These are phyloP conservation scores for Eupithecia inturbata DNA, from an alignment of 2,888 invertebrate genomes.

Conservation along the genomic window DNA sequence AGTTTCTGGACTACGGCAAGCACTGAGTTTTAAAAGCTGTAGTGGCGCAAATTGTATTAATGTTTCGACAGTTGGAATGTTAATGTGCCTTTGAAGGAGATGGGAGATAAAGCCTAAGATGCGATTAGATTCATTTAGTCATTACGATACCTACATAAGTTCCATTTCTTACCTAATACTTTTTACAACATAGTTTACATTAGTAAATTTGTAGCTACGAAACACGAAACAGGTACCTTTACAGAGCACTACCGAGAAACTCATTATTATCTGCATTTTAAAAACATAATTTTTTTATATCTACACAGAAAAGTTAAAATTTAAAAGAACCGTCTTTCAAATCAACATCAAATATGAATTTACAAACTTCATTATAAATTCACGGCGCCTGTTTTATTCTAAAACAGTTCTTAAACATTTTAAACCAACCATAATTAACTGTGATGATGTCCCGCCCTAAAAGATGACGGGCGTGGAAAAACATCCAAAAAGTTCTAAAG, in stretches of 20 bases:
- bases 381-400: slow-evolving; percentile 12
- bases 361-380: slow-evolving; percentile 11
- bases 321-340: background rate
- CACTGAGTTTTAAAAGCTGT: background rate
- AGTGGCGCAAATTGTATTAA: no score
- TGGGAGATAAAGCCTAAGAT: no score
- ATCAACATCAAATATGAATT: background rate
- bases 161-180: no score
- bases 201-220: no score
- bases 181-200: no score
- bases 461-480: slow-evolving; percentile 59
- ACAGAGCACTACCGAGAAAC: no score
- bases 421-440: slow-evolving; percentile 30
- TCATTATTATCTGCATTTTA: no score
- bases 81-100: no score
- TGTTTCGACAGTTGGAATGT: no score
- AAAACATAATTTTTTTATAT: background rate
- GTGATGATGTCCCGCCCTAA: slow-evolving; percentile 41
- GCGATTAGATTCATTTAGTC: no score
- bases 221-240: no score
- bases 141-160: no score
- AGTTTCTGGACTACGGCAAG: background rate
- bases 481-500: slow-evolving; percentile 65
- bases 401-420: slow-evolving; percentile 25
- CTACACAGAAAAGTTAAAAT: background rate